Evolutionary conservation across 2,113 vertebrate genomes (phyloP).

Genomic region (Crocuta crocuta): DNA sequence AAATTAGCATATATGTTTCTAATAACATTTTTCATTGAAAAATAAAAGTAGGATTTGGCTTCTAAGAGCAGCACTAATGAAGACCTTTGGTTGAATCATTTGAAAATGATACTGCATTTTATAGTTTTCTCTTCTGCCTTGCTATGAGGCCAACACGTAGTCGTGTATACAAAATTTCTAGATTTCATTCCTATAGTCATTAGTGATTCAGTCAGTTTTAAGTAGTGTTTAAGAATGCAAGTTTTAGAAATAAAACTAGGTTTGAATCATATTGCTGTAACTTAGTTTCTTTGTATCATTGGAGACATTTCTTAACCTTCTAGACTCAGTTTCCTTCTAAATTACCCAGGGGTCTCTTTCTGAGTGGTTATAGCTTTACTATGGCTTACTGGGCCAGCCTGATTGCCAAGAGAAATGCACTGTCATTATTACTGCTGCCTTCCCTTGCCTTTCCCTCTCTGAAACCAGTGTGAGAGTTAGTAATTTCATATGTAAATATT

Average conservation of each 20-base stretch:
- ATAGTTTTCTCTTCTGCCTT: not conserved
- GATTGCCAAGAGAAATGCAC: not conserved
- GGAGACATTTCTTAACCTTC: not conserved
- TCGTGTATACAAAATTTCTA: not conserved
- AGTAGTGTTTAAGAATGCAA: not conserved
- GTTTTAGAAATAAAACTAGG: not conserved
- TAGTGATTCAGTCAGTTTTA: constrained; percentile 9
- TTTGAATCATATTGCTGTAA: not conserved
- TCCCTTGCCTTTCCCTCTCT: not conserved
- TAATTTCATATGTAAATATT: not conserved
- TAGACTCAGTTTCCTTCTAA: not conserved
- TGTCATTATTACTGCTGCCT: not conserved
- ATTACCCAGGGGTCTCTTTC: not conserved
- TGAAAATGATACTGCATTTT: not conserved
- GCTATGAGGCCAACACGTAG: not conserved
- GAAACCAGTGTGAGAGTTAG: not conserved
- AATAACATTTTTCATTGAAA: constrained; percentile 47
- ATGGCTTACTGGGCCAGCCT: not conserved
- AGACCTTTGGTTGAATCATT: not conserved
- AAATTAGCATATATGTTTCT: constrained; percentile 41
- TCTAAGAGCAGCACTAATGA: constrained; percentile 45
- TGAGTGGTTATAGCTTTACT: not conserved
- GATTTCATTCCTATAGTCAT: not conserved
- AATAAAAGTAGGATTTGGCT: constrained; percentile 3
- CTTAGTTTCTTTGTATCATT: not conserved